These are phyloP conservation scores for Cisticola juncidis DNA, from an alignment of 2,113 vertebrate genomes.

Conservation along the genomic window DNA sequence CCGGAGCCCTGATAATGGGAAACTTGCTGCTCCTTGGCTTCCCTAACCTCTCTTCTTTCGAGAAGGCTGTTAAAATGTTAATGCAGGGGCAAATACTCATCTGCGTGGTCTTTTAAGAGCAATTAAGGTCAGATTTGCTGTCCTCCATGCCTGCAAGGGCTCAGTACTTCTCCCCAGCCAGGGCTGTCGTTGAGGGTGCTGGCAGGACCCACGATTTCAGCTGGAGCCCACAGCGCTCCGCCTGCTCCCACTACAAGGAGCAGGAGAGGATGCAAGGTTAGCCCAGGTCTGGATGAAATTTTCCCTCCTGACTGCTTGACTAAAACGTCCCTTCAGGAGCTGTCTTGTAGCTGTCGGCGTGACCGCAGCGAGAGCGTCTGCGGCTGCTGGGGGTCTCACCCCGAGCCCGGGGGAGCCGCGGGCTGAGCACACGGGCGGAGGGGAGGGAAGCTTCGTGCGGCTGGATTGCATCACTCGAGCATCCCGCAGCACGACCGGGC, in stretches of 20 bases:
- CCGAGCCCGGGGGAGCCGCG: fast-evolving
- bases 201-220: fast-evolving
- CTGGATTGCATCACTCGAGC: not conserved
- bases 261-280: not conserved
- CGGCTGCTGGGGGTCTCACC: not conserved
- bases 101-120: not conserved
- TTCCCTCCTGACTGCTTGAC: not conserved
- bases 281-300: not conserved
- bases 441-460: not conserved
- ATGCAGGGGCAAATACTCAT: not conserved
- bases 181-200: not conserved
- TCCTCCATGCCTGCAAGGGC: not conserved
- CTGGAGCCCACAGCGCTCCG: fast-evolving
- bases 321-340: not conserved
- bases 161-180: not conserved
- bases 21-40: not conserved
- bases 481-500: fast-evolving
- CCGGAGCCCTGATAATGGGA: fast-evolving
- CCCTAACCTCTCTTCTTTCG: not conserved
- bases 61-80: not conserved
- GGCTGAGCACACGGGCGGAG: fast-evolving
- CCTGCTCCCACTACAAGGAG: not conserved
- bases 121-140: not conserved
- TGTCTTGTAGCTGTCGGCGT: not conserved
- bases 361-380: not conserved